A percentile compares a stretch with the other conserved stretches of the same genome.
These are phyloP conservation scores for Platichthys flesus DNA, from an alignment of 2,113 vertebrate genomes.

Conservation along the genomic window DNA sequence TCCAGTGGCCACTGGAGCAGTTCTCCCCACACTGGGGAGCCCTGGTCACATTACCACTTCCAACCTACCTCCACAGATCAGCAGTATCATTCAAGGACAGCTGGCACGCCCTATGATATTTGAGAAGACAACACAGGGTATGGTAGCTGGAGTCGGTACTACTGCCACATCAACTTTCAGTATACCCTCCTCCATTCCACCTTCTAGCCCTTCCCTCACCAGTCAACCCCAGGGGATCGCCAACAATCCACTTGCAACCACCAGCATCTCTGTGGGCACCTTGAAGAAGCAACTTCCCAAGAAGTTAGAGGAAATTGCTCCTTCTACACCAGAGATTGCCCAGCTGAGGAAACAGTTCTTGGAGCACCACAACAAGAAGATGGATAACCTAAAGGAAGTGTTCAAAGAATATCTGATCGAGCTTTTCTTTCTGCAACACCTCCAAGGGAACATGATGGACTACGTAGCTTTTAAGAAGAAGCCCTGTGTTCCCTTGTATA, in stretches of 20 bases:
- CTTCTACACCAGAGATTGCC: slow-evolving; percentile 90
- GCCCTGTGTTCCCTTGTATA: slow-evolving; percentile 91
- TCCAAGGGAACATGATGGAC: slow-evolving; percentile 99
- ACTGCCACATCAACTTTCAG: slow-evolving; percentile 82
- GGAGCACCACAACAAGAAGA: slow-evolving; percentile 92
- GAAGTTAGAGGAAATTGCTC: slow-evolving; percentile 94
- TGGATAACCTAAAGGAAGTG: slow-evolving; percentile 90
- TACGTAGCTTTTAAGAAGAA: slow-evolving; percentile 97
- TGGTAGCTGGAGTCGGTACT: slow-evolving; percentile 85
- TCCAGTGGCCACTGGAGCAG: slow-evolving; percentile 83
- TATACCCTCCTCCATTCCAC: slow-evolving; percentile 87
- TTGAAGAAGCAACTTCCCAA: slow-evolving; percentile 87
- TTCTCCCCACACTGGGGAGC: slow-evolving; percentile 85
- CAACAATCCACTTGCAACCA: slow-evolving; percentile 84
- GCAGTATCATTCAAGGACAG: slow-evolving; percentile 93
- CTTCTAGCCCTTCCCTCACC: slow-evolving; percentile 91
- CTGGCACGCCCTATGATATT: slow-evolving; percentile 88
- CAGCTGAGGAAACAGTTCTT: slow-evolving; percentile 93
- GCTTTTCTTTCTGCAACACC: slow-evolving; percentile 96
- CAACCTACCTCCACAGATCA: slow-evolving; percentile 91
- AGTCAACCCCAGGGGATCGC: slow-evolving; percentile 84
- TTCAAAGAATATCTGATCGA: slow-evolving; percentile 95
- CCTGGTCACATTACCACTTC: slow-evolving; percentile 90
- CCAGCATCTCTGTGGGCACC: slow-evolving; percentile 67
- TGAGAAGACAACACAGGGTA: slow-evolving; percentile 84